Base-by-base conservation (phyloP, 2,888 invertebrate species). In the Drosophila sordidula region DNA sequence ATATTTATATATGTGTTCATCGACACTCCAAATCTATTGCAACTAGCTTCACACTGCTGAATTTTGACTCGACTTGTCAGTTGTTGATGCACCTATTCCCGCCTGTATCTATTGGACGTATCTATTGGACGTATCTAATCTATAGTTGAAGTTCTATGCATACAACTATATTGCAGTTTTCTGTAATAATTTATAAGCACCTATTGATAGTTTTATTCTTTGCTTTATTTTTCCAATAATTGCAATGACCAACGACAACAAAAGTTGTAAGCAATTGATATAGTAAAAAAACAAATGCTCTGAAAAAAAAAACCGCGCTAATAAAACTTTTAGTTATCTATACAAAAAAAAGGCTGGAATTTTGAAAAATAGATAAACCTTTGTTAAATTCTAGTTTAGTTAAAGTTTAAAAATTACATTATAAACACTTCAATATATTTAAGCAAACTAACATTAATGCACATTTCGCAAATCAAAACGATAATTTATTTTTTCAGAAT, bases 61-160 rank as follows among this genome's bases (percentile, higher is more conserved):
- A 29, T 39, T 29, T 51, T 18, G 16, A 32, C 29, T 41, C 52
- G 3, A 14, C 6, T 52, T 4, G 3, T 32, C 32, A 22, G 52
- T 41, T 52, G 41, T 41, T 52, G 32, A 11, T 22, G 41, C 52
- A 52, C 52, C 22, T 52, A 18, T 42, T 25, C 4, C 12, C 12
- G 11, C 44, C 1, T 36, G 6, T 32, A 22, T 9, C 16, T 39
- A 9, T 34, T 34, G 14, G 11, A 25, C 44, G 11, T 57, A 67
- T 75, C 74, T 75, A 59, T n/a, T n/a, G n/a, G 11, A 25, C 44
- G 11, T 57, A 67, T 75, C 74, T 75, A 59, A 67, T 75, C 71
- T 29, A 8, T 3, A n/a, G 9, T 50, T 75, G 47, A 62, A 75
- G 67, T 71, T 52, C 58, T 75, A 14, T 56, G 58, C 61, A 75